A percentile compares a stretch with the other conserved stretches of the same genome.
These are phyloP conservation scores for Girardinus metallicus DNA, from an alignment of 2,797 vertebrate genomes.

Conservation along the genomic window DNA sequence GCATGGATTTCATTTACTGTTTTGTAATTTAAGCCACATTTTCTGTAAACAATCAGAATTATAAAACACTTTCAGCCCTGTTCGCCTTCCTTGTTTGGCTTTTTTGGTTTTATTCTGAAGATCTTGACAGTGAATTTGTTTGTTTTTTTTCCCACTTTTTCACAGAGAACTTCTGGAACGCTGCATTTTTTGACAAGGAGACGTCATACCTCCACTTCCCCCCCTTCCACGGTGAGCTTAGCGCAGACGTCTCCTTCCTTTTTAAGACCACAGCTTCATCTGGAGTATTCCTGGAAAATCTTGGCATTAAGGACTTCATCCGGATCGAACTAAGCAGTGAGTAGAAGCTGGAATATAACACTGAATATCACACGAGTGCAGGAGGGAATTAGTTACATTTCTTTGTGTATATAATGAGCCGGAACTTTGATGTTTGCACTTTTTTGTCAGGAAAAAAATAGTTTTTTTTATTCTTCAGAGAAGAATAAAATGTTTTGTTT, in stretches of 20 bases:
- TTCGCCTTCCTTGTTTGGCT: not conserved
- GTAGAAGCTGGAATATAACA: conserved; percentile 54
- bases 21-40: not conserved
- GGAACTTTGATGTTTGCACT: not conserved
- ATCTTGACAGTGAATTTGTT: not conserved
- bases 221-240: conserved; percentile 89
- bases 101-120: not conserved
- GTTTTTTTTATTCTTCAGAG: not conserved
- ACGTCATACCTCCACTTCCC: conserved; percentile 90
- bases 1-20: not conserved
- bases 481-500: not conserved
- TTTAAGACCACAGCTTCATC: conserved; percentile 88
- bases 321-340: conserved; percentile 90
- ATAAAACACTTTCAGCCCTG: not conserved
- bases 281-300: conserved; percentile 91
- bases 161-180: conserved; percentile 89
- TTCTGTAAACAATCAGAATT: not conserved
- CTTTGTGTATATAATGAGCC: not conserved
- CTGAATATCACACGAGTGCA: not conserved
- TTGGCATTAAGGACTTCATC: conserved; percentile 90
- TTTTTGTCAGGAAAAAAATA: not conserved
- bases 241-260: conserved; percentile 90
- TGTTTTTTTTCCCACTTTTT: not conserved
- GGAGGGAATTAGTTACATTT: not conserved
- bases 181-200: conserved; percentile 91